Conservation (phyloP, 2,113 vertebrate genomes). For the Phocoena phocoena region DNA sequence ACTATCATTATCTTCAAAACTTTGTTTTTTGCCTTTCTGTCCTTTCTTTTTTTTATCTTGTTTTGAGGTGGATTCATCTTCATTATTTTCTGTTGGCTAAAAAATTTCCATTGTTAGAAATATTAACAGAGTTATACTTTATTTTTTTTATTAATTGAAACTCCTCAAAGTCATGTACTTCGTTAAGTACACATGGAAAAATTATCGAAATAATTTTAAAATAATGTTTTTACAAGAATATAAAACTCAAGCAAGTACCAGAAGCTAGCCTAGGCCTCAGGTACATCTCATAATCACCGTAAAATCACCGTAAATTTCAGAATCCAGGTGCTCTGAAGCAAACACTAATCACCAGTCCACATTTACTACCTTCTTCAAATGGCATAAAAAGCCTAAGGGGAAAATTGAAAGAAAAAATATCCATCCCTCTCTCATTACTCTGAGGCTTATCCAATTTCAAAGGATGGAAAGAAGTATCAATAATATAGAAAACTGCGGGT, state of each 20-base stretch:
- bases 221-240: neutral
- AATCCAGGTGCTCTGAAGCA: neutral
- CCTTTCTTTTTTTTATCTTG: conserved; percentile 95
- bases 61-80: conserved; percentile 86
- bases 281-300: neutral
- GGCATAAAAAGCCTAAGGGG: neutral
- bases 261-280: neutral
- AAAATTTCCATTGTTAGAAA: conserved; percentile 67
- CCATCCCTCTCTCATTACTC: neutral
- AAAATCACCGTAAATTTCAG: neutral
- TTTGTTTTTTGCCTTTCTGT: conserved; percentile 89
- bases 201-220: neutral
- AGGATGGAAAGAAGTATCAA: neutral
- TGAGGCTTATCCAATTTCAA: neutral
- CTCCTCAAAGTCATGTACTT: neutral
- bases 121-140: conserved; percentile 32
- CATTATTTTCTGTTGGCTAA: conserved; percentile 89
- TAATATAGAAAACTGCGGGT: neutral
- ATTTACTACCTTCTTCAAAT: neutral
- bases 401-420: neutral
- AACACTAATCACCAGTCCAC: neutral
- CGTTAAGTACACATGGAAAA: neutral
- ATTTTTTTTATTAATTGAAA: neutral
- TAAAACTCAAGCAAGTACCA: neutral
- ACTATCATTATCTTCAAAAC: conserved; percentile 88